Percentiles rank a stretch among this genome's conserved stretches.
phyloP scores from a whole-genome alignment of 2,888 invertebrate genomes.

The Melanotus villosus region DNA sequence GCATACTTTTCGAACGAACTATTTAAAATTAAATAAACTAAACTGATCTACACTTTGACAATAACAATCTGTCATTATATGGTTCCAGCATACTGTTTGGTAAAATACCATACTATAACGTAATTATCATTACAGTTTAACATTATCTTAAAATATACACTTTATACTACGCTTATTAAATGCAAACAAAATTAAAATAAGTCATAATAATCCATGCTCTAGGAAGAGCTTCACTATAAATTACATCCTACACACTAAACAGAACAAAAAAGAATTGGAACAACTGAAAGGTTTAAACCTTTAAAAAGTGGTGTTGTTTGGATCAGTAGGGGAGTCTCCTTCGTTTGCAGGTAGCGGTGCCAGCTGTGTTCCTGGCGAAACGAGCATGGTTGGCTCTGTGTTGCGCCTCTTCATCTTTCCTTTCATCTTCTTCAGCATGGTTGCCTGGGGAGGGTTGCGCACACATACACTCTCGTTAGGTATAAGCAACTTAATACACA shows the following conservation, averaged over 20 bases:
- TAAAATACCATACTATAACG: slow-evolving; percentile 75
- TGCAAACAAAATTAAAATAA: slow-evolving; percentile 56
- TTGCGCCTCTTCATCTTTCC: slow-evolving; percentile 97
- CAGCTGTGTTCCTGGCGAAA: slow-evolving; percentile 69
- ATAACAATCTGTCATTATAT: slow-evolving; percentile 39
- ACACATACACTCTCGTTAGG: slow-evolving; percentile 45
- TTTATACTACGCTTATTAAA: slow-evolving; percentile 60
- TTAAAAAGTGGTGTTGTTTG: slow-evolving; percentile 67
- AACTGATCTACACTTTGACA: slow-evolving; percentile 34
- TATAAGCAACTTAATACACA: slow-evolving; percentile 39
- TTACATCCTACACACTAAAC: slow-evolving; percentile 36
- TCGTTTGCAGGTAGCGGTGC: slow-evolving; percentile 68
- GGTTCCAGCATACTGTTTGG: slow-evolving; percentile 61
- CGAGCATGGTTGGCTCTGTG: slow-evolving; percentile 86
- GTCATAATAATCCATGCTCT: slow-evolving; percentile 39
- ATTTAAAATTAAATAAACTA: slow-evolving; percentile 20
- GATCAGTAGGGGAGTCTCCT: slow-evolving; percentile 68
- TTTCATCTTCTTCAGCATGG: slow-evolving; percentile 99
- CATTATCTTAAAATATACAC: slow-evolving; percentile 60
- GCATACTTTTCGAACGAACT: slow-evolving; percentile 21
- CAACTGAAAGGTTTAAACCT: slow-evolving; percentile 39
- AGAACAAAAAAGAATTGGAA: slow-evolving; percentile 30
- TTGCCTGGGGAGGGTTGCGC: slow-evolving; percentile 84
- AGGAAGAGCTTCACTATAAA: slow-evolving; percentile 35
- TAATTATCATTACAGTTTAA: slow-evolving; percentile 73